These are phyloP conservation scores for Glaucidium brasilianum DNA, from an alignment of 2,113 vertebrate species.

Conservation along the genomic window DNA sequence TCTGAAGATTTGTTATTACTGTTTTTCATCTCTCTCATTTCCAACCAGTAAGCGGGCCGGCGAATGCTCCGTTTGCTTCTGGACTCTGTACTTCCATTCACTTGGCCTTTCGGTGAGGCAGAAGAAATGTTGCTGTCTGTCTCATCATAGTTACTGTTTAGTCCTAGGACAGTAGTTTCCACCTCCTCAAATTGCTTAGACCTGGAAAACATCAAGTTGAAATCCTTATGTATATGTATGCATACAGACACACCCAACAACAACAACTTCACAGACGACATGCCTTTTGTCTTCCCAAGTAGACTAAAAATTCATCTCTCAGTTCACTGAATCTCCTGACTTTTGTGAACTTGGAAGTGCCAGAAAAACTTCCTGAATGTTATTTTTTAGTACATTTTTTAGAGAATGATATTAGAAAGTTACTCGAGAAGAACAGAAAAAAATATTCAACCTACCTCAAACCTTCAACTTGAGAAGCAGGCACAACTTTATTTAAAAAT, in stretches of 20 bases:
- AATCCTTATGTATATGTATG: not conserved
- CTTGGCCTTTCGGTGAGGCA: slow-evolving; percentile 60
- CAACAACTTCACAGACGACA: not conserved
- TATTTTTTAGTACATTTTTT: not conserved
- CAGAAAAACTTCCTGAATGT: not conserved
- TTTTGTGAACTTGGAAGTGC: not conserved
- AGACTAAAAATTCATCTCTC: not conserved
- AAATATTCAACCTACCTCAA: not conserved
- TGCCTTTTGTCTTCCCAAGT: not conserved
- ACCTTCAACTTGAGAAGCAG: not conserved
- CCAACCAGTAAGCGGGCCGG: slow-evolving; percentile 74
- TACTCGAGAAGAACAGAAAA: not conserved
- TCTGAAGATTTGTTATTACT: not conserved
- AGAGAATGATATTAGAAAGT: not conserved
- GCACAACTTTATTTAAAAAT: not conserved
- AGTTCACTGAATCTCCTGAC: not conserved
- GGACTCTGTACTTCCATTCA: slow-evolving; percentile 61
- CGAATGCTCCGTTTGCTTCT: slow-evolving; percentile 63
- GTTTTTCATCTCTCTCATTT: slow-evolving; percentile 70
- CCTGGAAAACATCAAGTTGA: slow-evolving; percentile 38
- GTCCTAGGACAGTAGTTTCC: not conserved
- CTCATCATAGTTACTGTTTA: slow-evolving; percentile 38
- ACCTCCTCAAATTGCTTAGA: slow-evolving; percentile 44
- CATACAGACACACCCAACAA: not conserved
- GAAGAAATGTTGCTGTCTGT: slow-evolving; percentile 64